A percentile compares a stretch with the other conserved stretches of the same genome.
Evolutionary conservation across 2,113 vertebrate genomes (phyloP).

Genomic region (Hymenochirus boettgeri): DNA sequence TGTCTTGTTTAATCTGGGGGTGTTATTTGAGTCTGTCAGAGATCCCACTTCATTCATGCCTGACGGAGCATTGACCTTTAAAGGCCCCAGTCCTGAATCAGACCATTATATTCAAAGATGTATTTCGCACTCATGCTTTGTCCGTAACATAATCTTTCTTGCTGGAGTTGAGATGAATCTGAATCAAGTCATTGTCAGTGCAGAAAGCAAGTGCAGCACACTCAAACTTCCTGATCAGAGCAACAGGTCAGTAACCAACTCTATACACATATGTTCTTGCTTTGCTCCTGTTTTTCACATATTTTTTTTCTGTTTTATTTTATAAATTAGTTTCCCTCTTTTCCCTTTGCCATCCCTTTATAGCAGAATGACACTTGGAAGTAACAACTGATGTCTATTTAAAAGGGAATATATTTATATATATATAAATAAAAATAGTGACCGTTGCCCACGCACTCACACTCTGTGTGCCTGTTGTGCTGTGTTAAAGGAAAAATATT

Average conservation of each 20-base stretch:
- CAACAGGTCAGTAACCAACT: background rate
- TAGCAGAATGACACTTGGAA: too few relatives aligned
- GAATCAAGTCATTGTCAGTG: conserved; percentile 59
- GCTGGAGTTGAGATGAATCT: conserved; percentile 26
- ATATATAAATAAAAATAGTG: too few relatives aligned
- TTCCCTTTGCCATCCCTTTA: too few relatives aligned
- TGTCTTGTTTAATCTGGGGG: conserved; percentile 54
- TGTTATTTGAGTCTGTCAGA: conserved; percentile 68
- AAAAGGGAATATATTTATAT: too few relatives aligned
- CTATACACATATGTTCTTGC: conserved; percentile 12
- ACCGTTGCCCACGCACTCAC: too few relatives aligned
- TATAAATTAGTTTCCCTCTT: too few relatives aligned
- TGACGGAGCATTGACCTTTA: conserved; percentile 36
- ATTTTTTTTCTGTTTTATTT: background rate
- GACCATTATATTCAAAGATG: conserved; percentile 44
- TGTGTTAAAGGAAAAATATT: too few relatives aligned
- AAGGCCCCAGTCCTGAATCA: conserved; percentile 55
- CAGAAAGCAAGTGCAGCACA: background rate
- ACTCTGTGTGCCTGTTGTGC: too few relatives aligned
- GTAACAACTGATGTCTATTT: too few relatives aligned
- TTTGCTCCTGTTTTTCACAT: conserved; percentile 16
- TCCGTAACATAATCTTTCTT: background rate
- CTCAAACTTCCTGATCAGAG: background rate
- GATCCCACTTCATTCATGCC: conserved; percentile 41
- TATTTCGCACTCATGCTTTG: background rate